Evolutionary conservation across 2,888 invertebrate species (phyloP).

Genomic region (Lampropteryx suffumata): DNA sequence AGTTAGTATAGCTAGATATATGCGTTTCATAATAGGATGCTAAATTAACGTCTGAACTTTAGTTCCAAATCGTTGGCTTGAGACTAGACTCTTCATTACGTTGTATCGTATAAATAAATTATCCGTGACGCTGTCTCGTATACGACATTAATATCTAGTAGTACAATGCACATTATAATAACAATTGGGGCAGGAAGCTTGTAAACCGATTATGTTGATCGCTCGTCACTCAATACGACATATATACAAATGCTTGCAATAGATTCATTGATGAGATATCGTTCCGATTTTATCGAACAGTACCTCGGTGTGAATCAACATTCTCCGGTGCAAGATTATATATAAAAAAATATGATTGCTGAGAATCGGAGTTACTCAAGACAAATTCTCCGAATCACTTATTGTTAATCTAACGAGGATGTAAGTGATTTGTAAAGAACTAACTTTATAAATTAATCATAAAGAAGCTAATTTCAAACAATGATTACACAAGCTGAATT

Average conservation of each 20-base stretch:
- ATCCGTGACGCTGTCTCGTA: conserved; percentile 56
- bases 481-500: too few relatives aligned
- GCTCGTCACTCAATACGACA: conserved; percentile 71
- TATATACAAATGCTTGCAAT: conserved; percentile 66
- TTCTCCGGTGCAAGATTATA: conserved; percentile 25
- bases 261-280: conserved; percentile 71
- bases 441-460: conserved; percentile 1
- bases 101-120: conserved; percentile 55
- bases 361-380: conserved; percentile 9
- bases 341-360: conserved; percentile 22
- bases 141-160: conserved; percentile 71
- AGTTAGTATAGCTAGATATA: conserved; percentile 45
- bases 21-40: conserved; percentile 52
- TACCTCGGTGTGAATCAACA: conserved; percentile 27
- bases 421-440: not conserved
- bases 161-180: conserved; percentile 71
- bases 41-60: conserved; percentile 66
- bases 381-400: too few relatives aligned
- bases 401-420: too few relatives aligned
- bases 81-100: conserved; percentile 51
- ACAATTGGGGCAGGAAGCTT: conserved; percentile 72
- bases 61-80: conserved; percentile 49
- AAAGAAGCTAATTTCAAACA: too few relatives aligned
- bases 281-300: conserved; percentile 59
- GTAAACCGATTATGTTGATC: conserved; percentile 78